Conservation (phyloP, 2,888 invertebrate genomes). For the Theodoxus fluviatilis region DNA sequence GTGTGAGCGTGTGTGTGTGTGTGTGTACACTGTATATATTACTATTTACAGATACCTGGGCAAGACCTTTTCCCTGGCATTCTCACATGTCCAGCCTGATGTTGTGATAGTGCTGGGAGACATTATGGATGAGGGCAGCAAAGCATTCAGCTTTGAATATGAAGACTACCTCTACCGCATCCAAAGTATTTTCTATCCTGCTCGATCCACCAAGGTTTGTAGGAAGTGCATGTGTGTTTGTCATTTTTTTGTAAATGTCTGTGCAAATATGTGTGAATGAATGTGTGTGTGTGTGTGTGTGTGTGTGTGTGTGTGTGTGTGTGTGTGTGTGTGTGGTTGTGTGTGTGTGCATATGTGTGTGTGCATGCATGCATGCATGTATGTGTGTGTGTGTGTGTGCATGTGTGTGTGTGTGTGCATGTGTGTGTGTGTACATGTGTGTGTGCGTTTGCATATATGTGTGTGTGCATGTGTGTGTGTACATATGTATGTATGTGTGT, state of each 20-base stretch:
- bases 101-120: constrained; percentile 91
- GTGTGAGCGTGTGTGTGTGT: no score
- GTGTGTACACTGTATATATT: no score
- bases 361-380: no score
- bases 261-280: constrained; percentile 1
- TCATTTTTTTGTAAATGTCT: not conserved
- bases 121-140: constrained; percentile 91
- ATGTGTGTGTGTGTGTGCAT: no score
- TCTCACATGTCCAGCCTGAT: constrained; percentile 79
- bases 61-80: constrained; percentile 79
- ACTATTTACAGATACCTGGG: constrained; percentile 75
- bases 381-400: no score
- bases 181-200: constrained; percentile 71
- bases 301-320: constrained; percentile 5
- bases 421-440: no score
- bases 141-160: constrained; percentile 77
- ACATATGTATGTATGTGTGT: no score
- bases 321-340: not conserved
- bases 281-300: constrained; percentile 2
- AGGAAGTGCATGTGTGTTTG: not conserved
- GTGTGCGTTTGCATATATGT: no score
- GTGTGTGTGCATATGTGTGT: not conserved
- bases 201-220: constrained; percentile 53
- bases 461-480: no score
- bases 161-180: constrained; percentile 79